A percentile compares a stretch with the other conserved stretches of the same genome.
Conservation (phyloP, 2,113 vertebrate genomes). For the Oreochromis tanganicae region DNA sequence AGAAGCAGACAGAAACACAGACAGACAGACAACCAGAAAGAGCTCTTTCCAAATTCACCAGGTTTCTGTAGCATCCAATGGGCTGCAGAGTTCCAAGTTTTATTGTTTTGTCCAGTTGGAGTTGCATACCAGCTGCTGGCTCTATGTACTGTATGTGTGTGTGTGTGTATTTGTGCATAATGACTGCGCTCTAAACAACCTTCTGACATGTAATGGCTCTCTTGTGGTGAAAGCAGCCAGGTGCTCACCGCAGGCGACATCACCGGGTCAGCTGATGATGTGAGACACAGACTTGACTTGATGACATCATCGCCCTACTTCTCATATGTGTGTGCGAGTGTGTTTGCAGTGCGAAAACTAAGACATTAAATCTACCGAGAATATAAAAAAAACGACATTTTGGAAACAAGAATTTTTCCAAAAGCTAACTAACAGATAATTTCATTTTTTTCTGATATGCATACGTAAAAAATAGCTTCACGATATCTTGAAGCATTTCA, state of each 20-base stretch:
- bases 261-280: slow-evolving; percentile 36
- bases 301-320: slow-evolving; percentile 54
- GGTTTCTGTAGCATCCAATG: slow-evolving; percentile 42
- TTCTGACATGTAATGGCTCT: slow-evolving; percentile 50
- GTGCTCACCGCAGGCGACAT: slow-evolving; percentile 58
- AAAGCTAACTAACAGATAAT: slow-evolving; percentile 15
- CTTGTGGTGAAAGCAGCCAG: slow-evolving; percentile 61
- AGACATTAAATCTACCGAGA: neutral
- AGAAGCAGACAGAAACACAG: neutral
- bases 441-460: neutral
- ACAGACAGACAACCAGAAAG: neutral
- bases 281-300: slow-evolving; percentile 22
- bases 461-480: neutral
- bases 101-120: slow-evolving; percentile 55
- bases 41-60: slow-evolving; percentile 35
- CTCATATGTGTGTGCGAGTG: neutral
- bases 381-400: neutral
- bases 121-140: slow-evolving; percentile 40
- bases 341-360: neutral
- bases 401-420: neutral
- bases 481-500: neutral
- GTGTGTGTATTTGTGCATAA: slow-evolving; percentile 11
- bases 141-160: neutral
- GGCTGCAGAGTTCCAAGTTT: slow-evolving; percentile 37
- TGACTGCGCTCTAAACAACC: slow-evolving; percentile 35